These are phyloP conservation scores for Tetranychus truncatus DNA, from an alignment of 2,888 invertebrate genomes.

Conservation along the genomic window DNA sequence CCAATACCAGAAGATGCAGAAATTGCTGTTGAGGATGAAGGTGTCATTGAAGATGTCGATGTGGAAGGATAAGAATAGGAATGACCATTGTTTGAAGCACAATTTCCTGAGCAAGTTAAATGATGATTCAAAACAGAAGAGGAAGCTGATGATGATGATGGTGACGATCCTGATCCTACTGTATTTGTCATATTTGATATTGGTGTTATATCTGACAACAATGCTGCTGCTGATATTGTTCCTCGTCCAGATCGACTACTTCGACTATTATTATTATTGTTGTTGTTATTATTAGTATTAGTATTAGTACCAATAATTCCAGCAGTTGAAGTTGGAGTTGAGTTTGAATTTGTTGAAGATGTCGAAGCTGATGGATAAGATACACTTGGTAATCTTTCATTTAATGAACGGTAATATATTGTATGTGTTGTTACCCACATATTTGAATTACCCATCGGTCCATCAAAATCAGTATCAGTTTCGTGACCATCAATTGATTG, in stretches of 20 bases:
- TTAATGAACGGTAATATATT: constrained; percentile 41
- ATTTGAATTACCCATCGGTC: constrained; percentile 58
- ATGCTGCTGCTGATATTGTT: background rate
- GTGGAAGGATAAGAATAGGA: constrained; percentile 6
- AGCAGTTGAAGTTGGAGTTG: background rate
- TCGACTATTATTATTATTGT: constrained; percentile 7
- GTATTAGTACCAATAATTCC: background rate
- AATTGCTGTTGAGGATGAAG: background rate
- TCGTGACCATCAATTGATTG: constrained; percentile 45
- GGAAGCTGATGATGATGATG: background rate
- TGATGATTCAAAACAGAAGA: background rate
- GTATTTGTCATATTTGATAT: background rate
- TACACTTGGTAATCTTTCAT: background rate
- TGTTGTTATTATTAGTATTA: constrained; percentile 10
- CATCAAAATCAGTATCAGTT: constrained; percentile 65
- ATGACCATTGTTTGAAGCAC: background rate
- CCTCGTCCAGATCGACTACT: constrained; percentile 9
- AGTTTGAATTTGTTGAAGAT: background rate
- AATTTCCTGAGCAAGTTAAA: background rate
- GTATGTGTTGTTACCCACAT: constrained; percentile 97
- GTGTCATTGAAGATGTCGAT: background rate
- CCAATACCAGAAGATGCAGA: constrained; percentile 6
- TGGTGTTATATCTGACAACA: background rate
- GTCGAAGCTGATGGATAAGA: background rate
- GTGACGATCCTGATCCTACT: background rate